Conservation (phyloP, 2,113 vertebrate species). For the Cnemophilus loriae region DNA sequence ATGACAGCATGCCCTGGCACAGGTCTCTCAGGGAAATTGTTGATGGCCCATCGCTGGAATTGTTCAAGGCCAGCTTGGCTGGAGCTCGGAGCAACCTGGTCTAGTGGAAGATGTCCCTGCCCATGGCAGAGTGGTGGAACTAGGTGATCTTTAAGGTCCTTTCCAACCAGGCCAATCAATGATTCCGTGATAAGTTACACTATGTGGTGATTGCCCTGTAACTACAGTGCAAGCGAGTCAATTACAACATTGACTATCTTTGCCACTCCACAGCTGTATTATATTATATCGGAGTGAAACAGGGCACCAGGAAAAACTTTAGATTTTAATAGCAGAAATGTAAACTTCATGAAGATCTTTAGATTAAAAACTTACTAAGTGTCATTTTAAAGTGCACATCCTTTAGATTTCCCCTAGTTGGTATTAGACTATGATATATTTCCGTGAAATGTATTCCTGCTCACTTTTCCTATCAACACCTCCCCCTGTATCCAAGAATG, state of each 20-base stretch:
- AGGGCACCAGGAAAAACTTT: background rate
- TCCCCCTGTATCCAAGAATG: background rate
- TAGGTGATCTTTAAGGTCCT: no score
- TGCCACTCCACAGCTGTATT: background rate
- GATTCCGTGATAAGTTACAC: background rate
- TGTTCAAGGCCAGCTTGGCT: background rate
- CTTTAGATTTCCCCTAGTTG: background rate
- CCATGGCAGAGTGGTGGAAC: background rate
- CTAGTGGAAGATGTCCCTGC: no score
- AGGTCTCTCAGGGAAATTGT: no score
- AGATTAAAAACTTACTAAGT: background rate
- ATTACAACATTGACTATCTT: background rate
- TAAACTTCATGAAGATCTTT: background rate
- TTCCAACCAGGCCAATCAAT: background rate
- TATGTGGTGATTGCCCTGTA: background rate
- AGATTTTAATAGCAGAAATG: background rate
- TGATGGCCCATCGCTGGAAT: background rate
- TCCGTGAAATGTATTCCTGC: background rate
- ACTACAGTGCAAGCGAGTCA: background rate
- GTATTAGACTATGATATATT: background rate
- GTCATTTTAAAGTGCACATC: background rate
- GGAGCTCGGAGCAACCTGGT: no score
- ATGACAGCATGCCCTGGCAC: background rate
- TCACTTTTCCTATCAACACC: rapidly evolving
- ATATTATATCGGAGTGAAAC: background rate